phyloP scores from a whole-genome alignment of 2,797 vertebrate species.

The Coluber constrictor region DNA sequence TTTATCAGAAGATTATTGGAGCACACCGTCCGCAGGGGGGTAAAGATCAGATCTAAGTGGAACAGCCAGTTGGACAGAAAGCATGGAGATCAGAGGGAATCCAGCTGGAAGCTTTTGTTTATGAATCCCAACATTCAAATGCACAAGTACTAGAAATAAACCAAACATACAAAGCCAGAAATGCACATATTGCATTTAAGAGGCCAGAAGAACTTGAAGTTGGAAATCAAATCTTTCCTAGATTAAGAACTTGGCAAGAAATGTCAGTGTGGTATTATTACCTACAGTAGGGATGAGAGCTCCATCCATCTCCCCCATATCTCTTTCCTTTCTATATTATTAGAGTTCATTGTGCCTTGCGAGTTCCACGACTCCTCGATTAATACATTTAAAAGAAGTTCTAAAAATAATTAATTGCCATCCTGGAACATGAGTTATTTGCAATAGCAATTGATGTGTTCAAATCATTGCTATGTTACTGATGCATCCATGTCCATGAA shows the following conservation, averaged over 20 bases:
- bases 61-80: slow-evolving; percentile 7
- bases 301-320: too few relatives aligned
- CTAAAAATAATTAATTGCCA: neutral
- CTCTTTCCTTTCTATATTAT: neutral
- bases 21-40: neutral
- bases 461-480: neutral
- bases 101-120: neutral
- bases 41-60: neutral
- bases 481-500: neutral
- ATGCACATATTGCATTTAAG: neutral
- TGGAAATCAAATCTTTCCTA: neutral
- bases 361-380: too few relatives aligned
- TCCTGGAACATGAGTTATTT: neutral
- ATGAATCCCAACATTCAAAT: slow-evolving; percentile 4
- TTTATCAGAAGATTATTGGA: slow-evolving; percentile 22
- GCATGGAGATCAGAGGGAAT: slow-evolving; percentile 2
- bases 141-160: neutral
- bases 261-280: neutral
- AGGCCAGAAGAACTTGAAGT: neutral
- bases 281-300: neutral
- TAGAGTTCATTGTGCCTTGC: neutral
- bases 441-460: neutral
- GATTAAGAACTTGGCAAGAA: neutral
- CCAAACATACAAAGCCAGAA: neutral
- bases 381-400: neutral